Evolutionary conservation across 1,140 invertebrate species (phyloP).

Genomic region (Drosophila athabasca): DNA sequence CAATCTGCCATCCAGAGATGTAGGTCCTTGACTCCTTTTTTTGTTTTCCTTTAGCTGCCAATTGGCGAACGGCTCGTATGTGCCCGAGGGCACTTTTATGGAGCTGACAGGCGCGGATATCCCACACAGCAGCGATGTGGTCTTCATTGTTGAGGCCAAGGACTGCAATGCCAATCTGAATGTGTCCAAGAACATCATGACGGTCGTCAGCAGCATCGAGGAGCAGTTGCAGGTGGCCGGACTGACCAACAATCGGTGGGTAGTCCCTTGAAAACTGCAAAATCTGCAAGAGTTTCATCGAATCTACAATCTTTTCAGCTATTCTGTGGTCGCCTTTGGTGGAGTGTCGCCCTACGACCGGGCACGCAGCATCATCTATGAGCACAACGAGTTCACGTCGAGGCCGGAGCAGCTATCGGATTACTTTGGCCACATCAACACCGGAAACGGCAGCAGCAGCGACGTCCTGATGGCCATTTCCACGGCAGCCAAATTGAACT

Average conservation of each 20-base stretch:
- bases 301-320: constrained; percentile 84
- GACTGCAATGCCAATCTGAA: constrained; percentile 89
- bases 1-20: neutral
- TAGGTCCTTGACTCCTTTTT: neutral
- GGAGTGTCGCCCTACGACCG: constrained; percentile 88
- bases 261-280: neutral
- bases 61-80: constrained; percentile 86
- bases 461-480: constrained; percentile 91
- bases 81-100: constrained; percentile 89
- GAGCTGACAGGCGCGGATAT: constrained; percentile 85
- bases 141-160: constrained; percentile 95
- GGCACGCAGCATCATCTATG: constrained; percentile 88
- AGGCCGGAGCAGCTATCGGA: constrained; percentile 83
- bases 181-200: constrained; percentile 87
- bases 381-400: constrained; percentile 88
- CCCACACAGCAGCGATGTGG: constrained; percentile 90
- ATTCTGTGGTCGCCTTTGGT: constrained; percentile 92
- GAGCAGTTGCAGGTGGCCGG: constrained; percentile 87
- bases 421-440: constrained; percentile 83
- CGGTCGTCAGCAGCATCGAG: constrained; percentile 87
- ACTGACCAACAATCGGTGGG: constrained; percentile 88
- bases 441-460: constrained; percentile 85
- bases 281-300: neutral
- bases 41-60: constrained; percentile 84
- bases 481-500: constrained; percentile 89